These are phyloP conservation scores for Spheniscus humboldti DNA, from an alignment of 2,797 vertebrate species.

Conservation along the genomic window DNA sequence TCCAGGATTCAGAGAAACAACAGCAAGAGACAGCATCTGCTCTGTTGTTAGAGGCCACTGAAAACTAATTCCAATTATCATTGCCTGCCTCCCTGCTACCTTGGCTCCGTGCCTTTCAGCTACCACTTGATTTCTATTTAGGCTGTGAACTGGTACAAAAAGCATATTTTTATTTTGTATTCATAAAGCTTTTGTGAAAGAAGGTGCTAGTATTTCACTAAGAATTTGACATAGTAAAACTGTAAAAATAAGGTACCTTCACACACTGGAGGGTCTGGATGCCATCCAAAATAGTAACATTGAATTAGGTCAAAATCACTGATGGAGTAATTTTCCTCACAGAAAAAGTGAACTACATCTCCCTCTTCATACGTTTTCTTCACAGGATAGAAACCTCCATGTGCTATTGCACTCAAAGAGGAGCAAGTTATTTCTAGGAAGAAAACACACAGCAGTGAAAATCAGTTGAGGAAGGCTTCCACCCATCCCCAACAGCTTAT, in stretches of 20 bases:
- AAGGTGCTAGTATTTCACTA: not conserved
- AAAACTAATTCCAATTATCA: not conserved
- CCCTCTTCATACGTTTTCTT: constrained; percentile 74
- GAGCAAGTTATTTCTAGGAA: constrained; percentile 67
- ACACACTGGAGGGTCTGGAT: constrained; percentile 73
- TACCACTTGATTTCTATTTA: not conserved
- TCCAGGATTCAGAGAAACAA: not conserved
- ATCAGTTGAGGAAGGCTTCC: accelerated
- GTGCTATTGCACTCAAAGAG: constrained; percentile 57
- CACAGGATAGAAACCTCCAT: constrained; percentile 71
- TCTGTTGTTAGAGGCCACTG: not conserved
- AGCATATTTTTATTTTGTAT: not conserved
- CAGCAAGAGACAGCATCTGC: not conserved
- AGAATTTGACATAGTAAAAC: not conserved
- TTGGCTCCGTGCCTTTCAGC: not conserved
- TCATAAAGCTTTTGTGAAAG: not conserved
- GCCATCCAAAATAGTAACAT: constrained; percentile 78
- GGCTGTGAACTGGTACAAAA: not conserved
- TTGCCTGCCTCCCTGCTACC: not conserved
- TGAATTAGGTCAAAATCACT: constrained; percentile 76
- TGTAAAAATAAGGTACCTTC: constrained; percentile 69
- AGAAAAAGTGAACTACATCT: constrained; percentile 77
- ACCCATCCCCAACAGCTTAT: not conserved
- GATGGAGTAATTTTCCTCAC: constrained; percentile 68
- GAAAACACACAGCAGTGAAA: not conserved